A percentile compares a stretch with the other conserved stretches of the same genome.
Evolutionary conservation across 2,888 invertebrate species (phyloP).

Genomic region (Leptinotarsa peninsularis): DNA sequence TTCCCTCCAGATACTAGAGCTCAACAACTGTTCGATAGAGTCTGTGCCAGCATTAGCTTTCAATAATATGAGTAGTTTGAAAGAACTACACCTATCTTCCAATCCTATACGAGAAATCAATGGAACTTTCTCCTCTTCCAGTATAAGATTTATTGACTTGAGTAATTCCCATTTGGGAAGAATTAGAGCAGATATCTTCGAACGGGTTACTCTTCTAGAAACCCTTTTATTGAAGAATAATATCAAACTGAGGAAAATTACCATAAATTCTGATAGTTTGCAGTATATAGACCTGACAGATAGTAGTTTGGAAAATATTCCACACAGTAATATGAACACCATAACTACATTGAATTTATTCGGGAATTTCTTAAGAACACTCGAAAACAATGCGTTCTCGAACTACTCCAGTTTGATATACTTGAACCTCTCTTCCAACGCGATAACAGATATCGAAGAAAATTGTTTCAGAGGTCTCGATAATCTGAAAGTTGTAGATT

Average conservation of each 20-base stretch:
- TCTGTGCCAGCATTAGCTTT: constrained; percentile 69
- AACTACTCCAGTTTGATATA: constrained; percentile 73
- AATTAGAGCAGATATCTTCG: constrained; percentile 69
- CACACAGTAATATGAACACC: constrained; percentile 73
- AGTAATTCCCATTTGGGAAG: constrained; percentile 71
- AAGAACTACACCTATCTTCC: constrained; percentile 67
- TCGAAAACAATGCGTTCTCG: constrained; percentile 72
- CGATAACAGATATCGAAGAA: constrained; percentile 71
- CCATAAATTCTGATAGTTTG: constrained; percentile 69
- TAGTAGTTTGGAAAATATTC: constrained; percentile 73
- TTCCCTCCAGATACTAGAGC: constrained; percentile 71
- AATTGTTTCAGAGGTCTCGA: constrained; percentile 73
- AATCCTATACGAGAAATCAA: constrained; percentile 61
- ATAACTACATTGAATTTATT: constrained; percentile 71
- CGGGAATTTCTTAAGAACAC: constrained; percentile 73
- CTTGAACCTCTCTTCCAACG: constrained; percentile 77
- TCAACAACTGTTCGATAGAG: constrained; percentile 74
- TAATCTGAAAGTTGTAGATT: constrained; percentile 72
- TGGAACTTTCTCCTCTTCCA: constrained; percentile 52
- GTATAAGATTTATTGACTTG: constrained; percentile 68
- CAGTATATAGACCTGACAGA: constrained; percentile 72
- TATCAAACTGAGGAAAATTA: constrained; percentile 66
- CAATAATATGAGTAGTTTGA: constrained; percentile 69
- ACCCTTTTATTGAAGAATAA: constrained; percentile 75
- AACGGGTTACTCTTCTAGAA: constrained; percentile 71